Conservation (phyloP, 2,797 vertebrate genomes). For the Esox lucius region DNA sequence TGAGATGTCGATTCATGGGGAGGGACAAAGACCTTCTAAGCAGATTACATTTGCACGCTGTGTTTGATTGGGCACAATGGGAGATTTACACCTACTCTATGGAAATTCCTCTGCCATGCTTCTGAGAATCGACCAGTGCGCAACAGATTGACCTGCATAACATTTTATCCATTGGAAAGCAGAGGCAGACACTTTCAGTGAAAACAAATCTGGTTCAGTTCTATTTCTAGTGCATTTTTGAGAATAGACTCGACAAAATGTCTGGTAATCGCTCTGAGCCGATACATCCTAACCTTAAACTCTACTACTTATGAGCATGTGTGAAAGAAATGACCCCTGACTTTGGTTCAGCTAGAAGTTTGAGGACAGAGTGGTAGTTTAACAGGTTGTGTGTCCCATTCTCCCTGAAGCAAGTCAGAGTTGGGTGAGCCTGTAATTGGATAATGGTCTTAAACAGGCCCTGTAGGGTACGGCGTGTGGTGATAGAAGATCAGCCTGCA, state of each 20-base stretch:
- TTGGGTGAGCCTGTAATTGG: conserved; percentile 30
- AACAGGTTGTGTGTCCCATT: neutral
- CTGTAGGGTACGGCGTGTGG: neutral
- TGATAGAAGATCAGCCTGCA: neutral
- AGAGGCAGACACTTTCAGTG: neutral
- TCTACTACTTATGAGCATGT: neutral
- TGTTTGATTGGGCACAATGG: conserved; percentile 11
- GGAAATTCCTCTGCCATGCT: neutral
- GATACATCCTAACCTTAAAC: neutral
- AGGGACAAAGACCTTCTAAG: neutral
- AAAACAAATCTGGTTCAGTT: neutral
- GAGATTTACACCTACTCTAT: conserved; percentile 4
- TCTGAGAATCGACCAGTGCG: neutral
- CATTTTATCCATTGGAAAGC: neutral
- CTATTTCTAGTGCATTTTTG: neutral
- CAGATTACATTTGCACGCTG: conserved; percentile 11
- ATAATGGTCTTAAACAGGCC: conserved; percentile 29
- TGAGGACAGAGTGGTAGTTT: neutral
- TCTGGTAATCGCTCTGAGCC: neutral
- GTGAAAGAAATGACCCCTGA: neutral
- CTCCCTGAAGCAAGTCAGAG: conserved; percentile 13
- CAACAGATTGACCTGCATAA: neutral
- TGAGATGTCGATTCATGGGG: neutral
- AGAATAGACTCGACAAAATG: neutral
- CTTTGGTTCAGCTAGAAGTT: neutral